Evolutionary conservation across 2,797 vertebrate genomes (phyloP).

Genomic region (Agapornis canus): DNA sequence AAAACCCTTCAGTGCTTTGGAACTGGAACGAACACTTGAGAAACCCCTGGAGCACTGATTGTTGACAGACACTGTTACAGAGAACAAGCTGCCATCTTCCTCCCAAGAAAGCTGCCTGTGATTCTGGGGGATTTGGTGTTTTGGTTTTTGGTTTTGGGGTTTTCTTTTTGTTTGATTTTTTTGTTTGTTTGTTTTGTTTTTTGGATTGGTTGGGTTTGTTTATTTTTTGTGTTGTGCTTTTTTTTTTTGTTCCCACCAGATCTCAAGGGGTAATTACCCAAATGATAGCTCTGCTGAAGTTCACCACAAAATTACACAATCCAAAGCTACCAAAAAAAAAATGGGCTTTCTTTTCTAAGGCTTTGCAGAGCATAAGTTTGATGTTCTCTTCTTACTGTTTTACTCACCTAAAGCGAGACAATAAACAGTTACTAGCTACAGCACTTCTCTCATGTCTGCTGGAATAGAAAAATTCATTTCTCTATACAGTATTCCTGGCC

Average conservation of each 20-base stretch:
- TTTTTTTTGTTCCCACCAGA: neutral
- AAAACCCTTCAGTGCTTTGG: neutral
- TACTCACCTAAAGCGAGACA: neutral
- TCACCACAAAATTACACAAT: neutral
- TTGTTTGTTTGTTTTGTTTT: neutral
- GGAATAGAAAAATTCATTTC: neutral
- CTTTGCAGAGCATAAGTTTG: neutral
- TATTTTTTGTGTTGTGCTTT: neutral
- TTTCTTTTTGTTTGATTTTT: too few species aligned
- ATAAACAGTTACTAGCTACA: rapidly evolving
- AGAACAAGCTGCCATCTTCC: neutral
- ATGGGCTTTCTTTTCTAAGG: neutral
- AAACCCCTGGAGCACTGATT: neutral
- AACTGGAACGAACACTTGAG: neutral
- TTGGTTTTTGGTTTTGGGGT: neutral
- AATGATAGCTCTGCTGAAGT: neutral
- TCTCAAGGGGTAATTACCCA: neutral
- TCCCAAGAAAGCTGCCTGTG: neutral
- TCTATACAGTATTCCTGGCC: neutral
- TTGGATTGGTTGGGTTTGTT: neutral
- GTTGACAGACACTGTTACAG: neutral
- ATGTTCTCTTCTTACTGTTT: neutral
- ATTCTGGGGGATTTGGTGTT: neutral
- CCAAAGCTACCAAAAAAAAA: neutral
- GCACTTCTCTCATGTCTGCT: neutral